Base-by-base conservation (phyloP, 2,113 vertebrate genomes). In the Pelecanoides urinatrix region DNA sequence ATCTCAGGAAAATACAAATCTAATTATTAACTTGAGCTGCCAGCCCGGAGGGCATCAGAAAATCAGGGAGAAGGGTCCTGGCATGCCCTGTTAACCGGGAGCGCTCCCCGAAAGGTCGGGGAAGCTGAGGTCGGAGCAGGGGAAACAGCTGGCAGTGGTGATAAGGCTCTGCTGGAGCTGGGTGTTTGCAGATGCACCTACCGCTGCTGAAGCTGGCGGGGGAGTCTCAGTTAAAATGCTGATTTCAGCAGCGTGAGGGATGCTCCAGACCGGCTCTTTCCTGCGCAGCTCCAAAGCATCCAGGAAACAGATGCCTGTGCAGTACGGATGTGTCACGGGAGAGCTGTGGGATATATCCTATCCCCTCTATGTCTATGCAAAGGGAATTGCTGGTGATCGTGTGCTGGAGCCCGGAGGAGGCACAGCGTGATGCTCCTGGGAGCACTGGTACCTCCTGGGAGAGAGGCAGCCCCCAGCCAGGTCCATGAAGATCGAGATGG, bases 1-100 rank as follows among this genome's bases (percentile, higher is more conserved):
- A 44, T 91, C 63, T 72, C 59, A 52, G 50, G 59, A 76, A 87
- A 91, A 83, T 80, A 87, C 36, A 83, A 95, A 91, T 96, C 76
- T 70, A 32, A 86, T 66, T 67, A 30, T 86, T 92, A 94, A 78
- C 65, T 81, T 25, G 68, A 90, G 84, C 78, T 90, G 87, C 80
- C 72, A 90, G 82, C 84, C 89, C 40, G 32, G 53, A 66, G 77
- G 49, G 70, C 65, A 20, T 67, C 71, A 4, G 82, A 74, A 94
- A 94, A 50, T 19, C n/a, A 42, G 36, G 42, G 80, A 36, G 44
- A 87, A 56, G 4, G 6, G 36, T 68, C 45, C 13, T 70, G 88
- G 56, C 16, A 4, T 67, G 58, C 30, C 70, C 29, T 61, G n/a
- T 21, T 61, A 62, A 44, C 52, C 22, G 20, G 23, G 52, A 85